Evolutionary conservation across 2,113 vertebrate species (phyloP).

Genomic region (Malurus elegans): DNA sequence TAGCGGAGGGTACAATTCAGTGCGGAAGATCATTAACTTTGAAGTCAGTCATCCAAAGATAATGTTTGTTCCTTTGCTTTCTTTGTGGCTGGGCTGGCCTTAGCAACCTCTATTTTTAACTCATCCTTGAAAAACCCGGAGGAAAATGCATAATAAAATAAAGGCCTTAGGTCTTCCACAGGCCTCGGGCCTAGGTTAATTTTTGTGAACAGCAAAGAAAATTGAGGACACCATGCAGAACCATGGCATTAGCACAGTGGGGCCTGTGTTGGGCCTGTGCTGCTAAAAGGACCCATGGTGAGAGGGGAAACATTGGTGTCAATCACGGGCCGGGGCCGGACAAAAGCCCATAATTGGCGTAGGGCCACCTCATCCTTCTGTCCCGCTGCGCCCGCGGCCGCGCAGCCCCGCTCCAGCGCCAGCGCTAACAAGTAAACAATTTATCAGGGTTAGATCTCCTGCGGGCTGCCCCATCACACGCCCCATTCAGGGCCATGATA

Average conservation of each 20-base stretch:
- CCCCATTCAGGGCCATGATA: constrained; percentile 77
- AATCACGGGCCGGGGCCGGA: constrained; percentile 78
- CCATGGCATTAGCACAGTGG: constrained; percentile 80
- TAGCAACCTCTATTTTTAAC: constrained; percentile 80
- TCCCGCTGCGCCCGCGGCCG: constrained; percentile 78
- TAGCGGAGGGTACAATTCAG: constrained; percentile 77
- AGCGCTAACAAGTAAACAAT: constrained; percentile 86
- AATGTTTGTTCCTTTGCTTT: constrained; percentile 81
- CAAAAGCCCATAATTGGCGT: constrained; percentile 87
- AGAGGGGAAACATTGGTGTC: constrained; percentile 87
- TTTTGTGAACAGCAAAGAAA: constrained; percentile 80
- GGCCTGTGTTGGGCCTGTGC: constrained; percentile 81
- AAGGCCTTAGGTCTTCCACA: constrained; percentile 75
- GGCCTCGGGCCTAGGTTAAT: constrained; percentile 76
- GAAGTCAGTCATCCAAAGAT: constrained; percentile 86
- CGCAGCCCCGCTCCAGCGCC: constrained; percentile 74
- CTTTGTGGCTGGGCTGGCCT: constrained; percentile 78
- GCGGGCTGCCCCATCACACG: constrained; percentile 78
- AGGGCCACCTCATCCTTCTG: constrained; percentile 85
- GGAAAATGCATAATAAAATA: constrained; percentile 74
- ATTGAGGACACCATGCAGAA: constrained; percentile 78
- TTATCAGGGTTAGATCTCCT: constrained; percentile 86
- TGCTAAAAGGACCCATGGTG: constrained; percentile 84
- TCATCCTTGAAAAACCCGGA: constrained; percentile 74
- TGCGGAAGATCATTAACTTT: constrained; percentile 86